These are phyloP conservation scores for Ooceraea biroi DNA, from an alignment of 1,140 invertebrate species.

Conservation along the genomic window DNA sequence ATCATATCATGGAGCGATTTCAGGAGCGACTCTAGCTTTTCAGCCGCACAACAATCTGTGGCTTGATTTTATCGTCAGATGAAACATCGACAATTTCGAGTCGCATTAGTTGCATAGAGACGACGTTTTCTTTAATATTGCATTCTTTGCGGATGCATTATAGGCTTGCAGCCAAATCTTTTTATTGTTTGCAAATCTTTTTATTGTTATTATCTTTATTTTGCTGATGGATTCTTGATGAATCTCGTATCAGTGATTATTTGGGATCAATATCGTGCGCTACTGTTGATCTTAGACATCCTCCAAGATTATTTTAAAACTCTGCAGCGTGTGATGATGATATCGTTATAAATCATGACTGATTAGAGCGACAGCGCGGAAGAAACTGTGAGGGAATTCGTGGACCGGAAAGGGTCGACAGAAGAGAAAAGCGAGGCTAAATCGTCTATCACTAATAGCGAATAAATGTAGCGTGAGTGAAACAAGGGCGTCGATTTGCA, in stretches of 20 bases:
- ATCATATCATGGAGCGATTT: constrained; percentile 50
- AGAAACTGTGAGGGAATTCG: constrained; percentile 24
- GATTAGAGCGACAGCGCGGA: constrained; percentile 31
- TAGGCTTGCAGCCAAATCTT: constrained; percentile 41
- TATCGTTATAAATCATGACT: constrained; percentile 65
- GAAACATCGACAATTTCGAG: constrained; percentile 77
- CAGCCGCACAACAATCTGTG: constrained; percentile 23
- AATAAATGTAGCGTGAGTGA: constrained; percentile 73
- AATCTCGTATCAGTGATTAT: too few species aligned
- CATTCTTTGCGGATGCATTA: constrained; percentile 51
- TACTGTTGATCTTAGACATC: not conserved
- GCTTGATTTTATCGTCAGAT: constrained; percentile 75
- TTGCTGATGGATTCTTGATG: not conserved
- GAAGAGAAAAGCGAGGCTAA: constrained; percentile 58
- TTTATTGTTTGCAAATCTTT: constrained; percentile 21
- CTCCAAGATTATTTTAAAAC: not conserved
- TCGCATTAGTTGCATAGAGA: constrained; percentile 74
- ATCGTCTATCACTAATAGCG: constrained; percentile 74
- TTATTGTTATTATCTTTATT: too few species aligned
- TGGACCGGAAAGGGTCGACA: constrained; percentile 4
- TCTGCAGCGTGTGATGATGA: constrained; percentile 12
- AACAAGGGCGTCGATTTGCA: constrained; percentile 64
- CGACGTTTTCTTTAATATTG: constrained; percentile 40
- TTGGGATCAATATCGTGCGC: not conserved
- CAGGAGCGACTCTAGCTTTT: constrained; percentile 44